These are phyloP conservation scores for Nycteola revayana DNA, from an alignment of 2,888 invertebrate genomes.

Conservation along the genomic window DNA sequence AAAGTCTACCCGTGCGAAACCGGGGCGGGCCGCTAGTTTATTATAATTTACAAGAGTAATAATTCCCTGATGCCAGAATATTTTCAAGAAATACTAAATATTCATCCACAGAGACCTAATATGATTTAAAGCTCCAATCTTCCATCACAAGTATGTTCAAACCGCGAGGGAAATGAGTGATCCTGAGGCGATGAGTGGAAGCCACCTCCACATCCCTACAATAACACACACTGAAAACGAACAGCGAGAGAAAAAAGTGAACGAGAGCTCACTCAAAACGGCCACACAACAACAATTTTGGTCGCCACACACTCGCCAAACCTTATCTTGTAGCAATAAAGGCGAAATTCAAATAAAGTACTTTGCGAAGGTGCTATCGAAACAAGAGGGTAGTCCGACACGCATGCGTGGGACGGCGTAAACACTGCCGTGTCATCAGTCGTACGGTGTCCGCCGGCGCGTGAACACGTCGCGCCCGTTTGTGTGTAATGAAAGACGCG, in stretches of 20 bases:
- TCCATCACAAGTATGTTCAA: conserved; percentile 5
- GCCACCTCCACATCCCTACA: conserved; percentile 7
- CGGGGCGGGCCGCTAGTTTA: no score
- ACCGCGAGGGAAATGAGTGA: conserved; percentile 12
- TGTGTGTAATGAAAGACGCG: conserved; percentile 27
- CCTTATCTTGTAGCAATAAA: conserved; percentile 28
- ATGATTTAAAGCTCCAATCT: no score
- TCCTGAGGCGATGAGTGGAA: conserved; percentile 19
- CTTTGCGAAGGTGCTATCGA: conserved; percentile 13
- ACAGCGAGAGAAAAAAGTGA: conserved; percentile 27
- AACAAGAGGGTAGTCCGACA: conserved; percentile 48
- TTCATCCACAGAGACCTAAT: no score
- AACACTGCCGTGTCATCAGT: conserved; percentile 61
- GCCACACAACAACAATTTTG: conserved; percentile 19
- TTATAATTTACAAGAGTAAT: no score
- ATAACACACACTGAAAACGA: conserved; percentile 27
- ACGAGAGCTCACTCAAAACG: conserved; percentile 19
- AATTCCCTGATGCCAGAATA: no score
- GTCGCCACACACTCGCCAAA: conserved; percentile 2
- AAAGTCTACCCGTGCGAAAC: no score
- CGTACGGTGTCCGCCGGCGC: conserved; percentile 51
- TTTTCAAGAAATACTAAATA: no score
- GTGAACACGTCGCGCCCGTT: conserved; percentile 29
- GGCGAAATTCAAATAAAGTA: conserved; percentile 21
- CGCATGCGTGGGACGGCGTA: conserved; percentile 67